Evolutionary conservation across 2,888 invertebrate genomes (phyloP), one percentile per base, ranked within the genome.

Genomic region (Leistus spinibarbis): DNA sequence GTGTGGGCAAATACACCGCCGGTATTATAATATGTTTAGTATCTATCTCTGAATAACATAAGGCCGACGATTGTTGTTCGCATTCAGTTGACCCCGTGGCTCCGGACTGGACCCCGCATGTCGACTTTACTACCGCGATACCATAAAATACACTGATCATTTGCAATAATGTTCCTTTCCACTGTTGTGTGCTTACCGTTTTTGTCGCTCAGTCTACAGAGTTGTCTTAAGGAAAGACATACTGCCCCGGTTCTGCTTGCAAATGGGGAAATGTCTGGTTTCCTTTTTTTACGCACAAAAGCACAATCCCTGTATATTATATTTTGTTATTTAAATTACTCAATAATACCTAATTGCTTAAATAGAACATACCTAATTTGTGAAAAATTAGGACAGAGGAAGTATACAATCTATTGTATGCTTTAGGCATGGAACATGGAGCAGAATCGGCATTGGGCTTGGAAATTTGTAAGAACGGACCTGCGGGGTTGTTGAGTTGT

Each of bases 141-240:
- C 64, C 53, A 63, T 64, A 67, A 69, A 40, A 63, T 64, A 71
- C 71, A 54, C 23, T 23, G 64, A 71, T 71, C 71, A 71, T 71
- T 71, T 69, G 57, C 69, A 69, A 53, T 69, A 69, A 69, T 56
- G 69, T 66, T 40, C 40, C 53, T 17, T 9, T 66, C 17, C 17
- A 66, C 40, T 1, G 40, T 40, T 40, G 40, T 40, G 40, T 40
- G 10, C 54, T 13, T 27, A 40, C 17, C 13, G 66, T 40, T 17
- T 13, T 17, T 54, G 54, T 54, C 69, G 40, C 69, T 20, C 53
- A n/a, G 16, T 10, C n/a, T 27, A 20, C 27, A 27, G 40, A 40
- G 40, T 13, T 40, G 40, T 40, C 40, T 40, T 40, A 40, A 40
- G 40, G 7, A 40, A 40, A n/a, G n/a, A n/a, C n/a, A n/a, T n/a